Conservation (phyloP, 2,797 vertebrate species). For the Acipenser oxyrinchus region DNA sequence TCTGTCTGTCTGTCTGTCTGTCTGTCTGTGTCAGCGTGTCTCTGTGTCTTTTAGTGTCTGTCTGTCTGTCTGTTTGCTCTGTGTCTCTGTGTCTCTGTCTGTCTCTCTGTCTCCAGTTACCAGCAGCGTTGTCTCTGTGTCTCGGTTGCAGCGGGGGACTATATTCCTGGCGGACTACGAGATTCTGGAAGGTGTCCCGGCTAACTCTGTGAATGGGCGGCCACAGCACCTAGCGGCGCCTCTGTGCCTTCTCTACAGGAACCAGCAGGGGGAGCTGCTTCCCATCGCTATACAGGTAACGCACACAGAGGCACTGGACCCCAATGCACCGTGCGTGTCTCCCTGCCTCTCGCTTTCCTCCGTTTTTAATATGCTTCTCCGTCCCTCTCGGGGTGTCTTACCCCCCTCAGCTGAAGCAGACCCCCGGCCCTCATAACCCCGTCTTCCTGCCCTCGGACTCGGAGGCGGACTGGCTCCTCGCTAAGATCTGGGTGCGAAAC, state of each 20-base stretch:
- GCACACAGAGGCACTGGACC: neutral
- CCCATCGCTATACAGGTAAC: conserved; percentile 73
- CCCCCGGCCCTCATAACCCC: conserved; percentile 52
- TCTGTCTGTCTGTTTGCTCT: neutral
- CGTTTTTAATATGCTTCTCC: neutral
- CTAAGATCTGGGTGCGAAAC: conserved; percentile 70
- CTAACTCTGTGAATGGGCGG: conserved; percentile 50
- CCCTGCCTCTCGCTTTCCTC: neutral
- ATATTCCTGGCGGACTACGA: conserved; percentile 67
- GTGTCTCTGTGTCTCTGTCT: neutral
- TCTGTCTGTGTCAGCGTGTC: neutral
- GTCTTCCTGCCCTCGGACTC: conserved; percentile 71
- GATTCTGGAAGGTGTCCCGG: conserved; percentile 57
- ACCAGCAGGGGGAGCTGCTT: conserved; percentile 42
- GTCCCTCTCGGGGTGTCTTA: neutral
- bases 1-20: too few species aligned
- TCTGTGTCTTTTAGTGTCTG: neutral
- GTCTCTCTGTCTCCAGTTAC: neutral
- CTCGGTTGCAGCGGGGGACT: conserved; percentile 47
- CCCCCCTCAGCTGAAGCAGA: conserved; percentile 58
- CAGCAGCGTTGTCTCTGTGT: neutral
- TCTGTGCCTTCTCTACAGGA: conserved; percentile 61
- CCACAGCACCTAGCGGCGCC: conserved; percentile 54
- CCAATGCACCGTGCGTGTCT: neutral
- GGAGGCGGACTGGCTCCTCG: conserved; percentile 64